phyloP scores from a whole-genome alignment of 2,113 vertebrate genomes.

The Noctilio leporinus region DNA sequence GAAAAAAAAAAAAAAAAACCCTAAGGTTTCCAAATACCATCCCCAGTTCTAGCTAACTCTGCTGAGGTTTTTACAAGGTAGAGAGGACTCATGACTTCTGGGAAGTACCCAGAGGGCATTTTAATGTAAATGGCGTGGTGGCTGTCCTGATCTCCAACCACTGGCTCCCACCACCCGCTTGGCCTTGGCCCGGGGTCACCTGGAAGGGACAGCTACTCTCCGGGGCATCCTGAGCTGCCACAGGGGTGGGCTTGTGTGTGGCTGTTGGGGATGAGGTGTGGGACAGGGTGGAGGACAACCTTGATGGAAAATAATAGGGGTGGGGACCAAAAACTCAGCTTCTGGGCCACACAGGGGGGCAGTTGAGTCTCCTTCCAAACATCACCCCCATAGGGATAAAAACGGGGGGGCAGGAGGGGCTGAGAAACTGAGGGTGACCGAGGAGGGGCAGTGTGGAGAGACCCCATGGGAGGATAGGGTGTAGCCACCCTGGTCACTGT shows the following conservation, averaged over 20 bases:
- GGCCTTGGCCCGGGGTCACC: background rate
- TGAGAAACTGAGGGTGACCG: background rate
- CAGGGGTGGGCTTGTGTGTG: too few species aligned
- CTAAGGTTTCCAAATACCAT: background rate
- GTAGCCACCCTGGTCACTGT: background rate
- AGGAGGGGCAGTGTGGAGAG: background rate
- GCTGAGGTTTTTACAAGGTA: slow-evolving; percentile 6
- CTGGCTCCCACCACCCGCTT: background rate
- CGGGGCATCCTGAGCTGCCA: background rate
- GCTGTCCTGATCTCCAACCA: background rate
- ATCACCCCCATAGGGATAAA: background rate
- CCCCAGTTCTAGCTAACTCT: background rate
- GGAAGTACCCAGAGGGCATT: slow-evolving; percentile 48
- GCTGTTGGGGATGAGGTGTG: background rate
- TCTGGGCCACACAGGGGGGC: background rate
- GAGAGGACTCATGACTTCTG: slow-evolving; percentile 49
- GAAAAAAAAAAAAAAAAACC: too few species aligned
- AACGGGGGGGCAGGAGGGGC: background rate
- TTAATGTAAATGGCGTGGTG: background rate
- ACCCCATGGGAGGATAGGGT: background rate
- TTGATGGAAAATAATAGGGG: too few species aligned
- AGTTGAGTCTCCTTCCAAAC: background rate
- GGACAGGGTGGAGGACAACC: too few species aligned
- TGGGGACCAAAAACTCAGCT: background rate
- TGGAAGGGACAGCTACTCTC: background rate